These are phyloP conservation scores for Monopis laevigella DNA, from an alignment of 2,888 invertebrate species.

Conservation along the genomic window DNA sequence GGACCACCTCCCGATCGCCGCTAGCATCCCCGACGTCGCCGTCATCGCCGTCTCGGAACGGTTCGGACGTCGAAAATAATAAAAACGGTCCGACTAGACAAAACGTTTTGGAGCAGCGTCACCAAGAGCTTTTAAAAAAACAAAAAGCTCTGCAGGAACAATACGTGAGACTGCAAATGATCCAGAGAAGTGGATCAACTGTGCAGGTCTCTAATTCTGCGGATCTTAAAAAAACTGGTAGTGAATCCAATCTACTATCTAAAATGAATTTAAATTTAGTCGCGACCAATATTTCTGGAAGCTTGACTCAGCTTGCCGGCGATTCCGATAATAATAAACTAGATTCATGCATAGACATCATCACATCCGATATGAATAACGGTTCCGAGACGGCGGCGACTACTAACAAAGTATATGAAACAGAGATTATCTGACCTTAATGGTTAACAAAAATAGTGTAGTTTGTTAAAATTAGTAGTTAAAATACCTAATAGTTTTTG, in stretches of 20 bases:
- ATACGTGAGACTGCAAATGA: slow-evolving; percentile 87
- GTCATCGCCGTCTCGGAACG: slow-evolving; percentile 68
- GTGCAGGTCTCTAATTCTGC: slow-evolving; percentile 70
- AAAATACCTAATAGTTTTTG: too few relatives aligned
- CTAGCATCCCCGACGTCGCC: slow-evolving; percentile 85
- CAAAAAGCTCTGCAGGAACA: slow-evolving; percentile 92
- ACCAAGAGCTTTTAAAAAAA: slow-evolving; percentile 87
- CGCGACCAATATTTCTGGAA: slow-evolving; percentile 46
- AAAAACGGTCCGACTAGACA: slow-evolving; percentile 59
- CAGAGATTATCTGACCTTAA: slow-evolving; percentile 88
- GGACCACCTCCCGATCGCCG: slow-evolving; percentile 89
- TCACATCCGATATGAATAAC: background rate
- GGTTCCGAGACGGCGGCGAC: slow-evolving; percentile 45
- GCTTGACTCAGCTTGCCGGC: slow-evolving; percentile 46
- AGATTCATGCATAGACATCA: slow-evolving; percentile 15
- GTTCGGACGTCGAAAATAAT: slow-evolving; percentile 31
- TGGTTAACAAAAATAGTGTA: too few relatives aligned
- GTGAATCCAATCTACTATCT: slow-evolving; percentile 85
- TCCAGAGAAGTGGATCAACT: slow-evolving; percentile 80
- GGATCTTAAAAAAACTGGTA: slow-evolving; percentile 86
- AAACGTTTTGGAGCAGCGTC: slow-evolving; percentile 83
- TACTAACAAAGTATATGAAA: slow-evolving; percentile 88
- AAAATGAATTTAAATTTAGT: slow-evolving; percentile 82
- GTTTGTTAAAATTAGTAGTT: too few relatives aligned
- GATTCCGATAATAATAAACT: slow-evolving; percentile 25